Evolutionary conservation across 2,113 vertebrate species (phyloP).

Genomic region (Ammospiza caudacuta): DNA sequence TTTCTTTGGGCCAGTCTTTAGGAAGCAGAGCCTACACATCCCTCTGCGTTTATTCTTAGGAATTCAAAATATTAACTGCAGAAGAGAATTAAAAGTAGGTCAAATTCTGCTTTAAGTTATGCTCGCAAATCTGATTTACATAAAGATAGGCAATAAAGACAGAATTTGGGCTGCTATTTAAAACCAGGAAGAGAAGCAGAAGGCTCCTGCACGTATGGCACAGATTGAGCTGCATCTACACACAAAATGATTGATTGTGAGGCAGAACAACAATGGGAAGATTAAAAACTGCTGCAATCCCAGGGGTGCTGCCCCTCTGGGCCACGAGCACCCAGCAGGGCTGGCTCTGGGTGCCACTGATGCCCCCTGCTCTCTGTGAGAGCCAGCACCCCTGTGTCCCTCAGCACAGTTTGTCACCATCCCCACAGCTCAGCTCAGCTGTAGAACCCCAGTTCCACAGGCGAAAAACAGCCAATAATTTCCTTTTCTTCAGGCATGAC

Average conservation of each 20-base stretch:
- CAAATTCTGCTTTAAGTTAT: background rate
- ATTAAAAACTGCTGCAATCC: background rate
- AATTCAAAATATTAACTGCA: background rate
- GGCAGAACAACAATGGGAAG: background rate
- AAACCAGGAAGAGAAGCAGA: background rate
- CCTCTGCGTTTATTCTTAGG: background rate
- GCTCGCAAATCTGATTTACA: background rate
- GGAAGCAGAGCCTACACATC: background rate
- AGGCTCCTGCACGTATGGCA: background rate
- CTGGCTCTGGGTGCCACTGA: background rate
- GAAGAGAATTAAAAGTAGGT: background rate
- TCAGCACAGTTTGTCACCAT: background rate
- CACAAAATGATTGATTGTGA: background rate
- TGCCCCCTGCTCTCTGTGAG: background rate
- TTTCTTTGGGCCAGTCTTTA: background rate
- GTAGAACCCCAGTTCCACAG: background rate
- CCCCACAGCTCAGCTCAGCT: background rate
- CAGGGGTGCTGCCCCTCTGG: background rate
- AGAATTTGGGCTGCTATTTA: background rate
- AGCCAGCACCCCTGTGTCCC: background rate
- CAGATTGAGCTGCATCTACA: background rate
- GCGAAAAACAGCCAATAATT: accelerated
- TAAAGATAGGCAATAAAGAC: background rate
- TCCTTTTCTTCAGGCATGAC: accelerated
- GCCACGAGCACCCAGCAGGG: background rate